phyloP scores from a whole-genome alignment of 2,113 vertebrate genomes.

The Brachypodius melanocephalos region DNA sequence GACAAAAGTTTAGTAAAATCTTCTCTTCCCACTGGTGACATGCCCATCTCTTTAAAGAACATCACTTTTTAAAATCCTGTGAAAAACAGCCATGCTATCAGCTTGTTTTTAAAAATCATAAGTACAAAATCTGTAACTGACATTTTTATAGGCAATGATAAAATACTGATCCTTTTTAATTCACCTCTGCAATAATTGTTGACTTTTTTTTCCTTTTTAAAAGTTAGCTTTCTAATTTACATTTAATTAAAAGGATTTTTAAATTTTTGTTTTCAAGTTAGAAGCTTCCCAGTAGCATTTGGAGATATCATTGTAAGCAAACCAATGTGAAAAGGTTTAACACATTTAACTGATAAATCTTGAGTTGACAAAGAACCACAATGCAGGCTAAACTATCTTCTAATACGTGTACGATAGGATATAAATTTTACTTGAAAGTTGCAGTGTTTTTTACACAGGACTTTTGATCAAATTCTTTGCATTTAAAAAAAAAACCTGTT shows the following conservation, averaged over 20 bases:
- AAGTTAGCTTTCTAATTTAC: not conserved
- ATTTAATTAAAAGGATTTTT: not conserved
- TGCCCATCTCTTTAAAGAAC: not conserved
- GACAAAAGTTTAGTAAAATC: slow-evolving; percentile 66
- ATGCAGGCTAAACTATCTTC: not conserved
- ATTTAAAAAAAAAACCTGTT: not conserved
- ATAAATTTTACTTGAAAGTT: not conserved
- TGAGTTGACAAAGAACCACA: not conserved
- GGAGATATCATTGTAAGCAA: not conserved
- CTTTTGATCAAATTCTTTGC: not conserved
- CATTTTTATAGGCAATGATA: not conserved
- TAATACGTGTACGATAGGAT: not conserved
- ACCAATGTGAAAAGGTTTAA: not conserved
- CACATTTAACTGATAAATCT: not conserved
- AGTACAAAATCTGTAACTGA: not conserved
- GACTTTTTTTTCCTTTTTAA: not conserved
- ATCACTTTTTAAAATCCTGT: slow-evolving; percentile 5
- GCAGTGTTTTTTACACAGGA: not conserved
- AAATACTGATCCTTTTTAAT: not conserved
- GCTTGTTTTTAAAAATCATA: not conserved
- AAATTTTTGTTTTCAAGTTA: not conserved
- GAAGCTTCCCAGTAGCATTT: not conserved
- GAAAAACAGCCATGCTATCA: not conserved
- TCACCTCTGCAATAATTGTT: not conserved
- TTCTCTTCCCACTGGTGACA: slow-evolving; percentile 58